Percentiles rank a stretch among this genome's conserved stretches.
phyloP scores from a whole-genome alignment of 2,113 vertebrate species.

The Cygnus buccinator region DNA sequence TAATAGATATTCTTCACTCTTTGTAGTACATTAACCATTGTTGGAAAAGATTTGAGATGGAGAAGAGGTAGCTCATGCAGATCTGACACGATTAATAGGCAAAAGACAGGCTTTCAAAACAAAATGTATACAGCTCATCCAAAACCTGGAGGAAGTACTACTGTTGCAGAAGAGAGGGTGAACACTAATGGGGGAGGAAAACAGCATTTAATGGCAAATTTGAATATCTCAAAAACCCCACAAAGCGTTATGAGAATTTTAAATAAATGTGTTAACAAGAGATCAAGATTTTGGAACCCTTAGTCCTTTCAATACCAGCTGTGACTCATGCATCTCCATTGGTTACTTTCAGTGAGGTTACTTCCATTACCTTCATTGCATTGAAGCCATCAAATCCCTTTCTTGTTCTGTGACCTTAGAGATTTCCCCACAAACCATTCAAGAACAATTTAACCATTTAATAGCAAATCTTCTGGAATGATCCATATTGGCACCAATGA shows the following conservation, averaged over 20 bases:
- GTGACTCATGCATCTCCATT: not conserved
- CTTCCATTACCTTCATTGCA: not conserved
- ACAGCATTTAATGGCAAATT: not conserved
- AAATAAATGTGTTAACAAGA: not conserved
- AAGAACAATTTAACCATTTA: not conserved
- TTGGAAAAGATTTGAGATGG: not conserved
- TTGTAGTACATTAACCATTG: not conserved
- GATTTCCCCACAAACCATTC: not conserved
- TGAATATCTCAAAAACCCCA: not conserved
- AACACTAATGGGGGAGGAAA: not conserved
- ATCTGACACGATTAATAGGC: not conserved
- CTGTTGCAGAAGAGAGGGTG: not conserved
- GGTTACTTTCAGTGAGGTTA: not conserved
- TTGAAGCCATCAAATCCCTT: not conserved
- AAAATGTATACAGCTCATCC: not conserved
- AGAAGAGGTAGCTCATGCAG: not conserved
- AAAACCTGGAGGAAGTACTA: not conserved
- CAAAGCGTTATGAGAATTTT: not conserved
- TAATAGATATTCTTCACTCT: not conserved
- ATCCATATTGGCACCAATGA: not conserved
- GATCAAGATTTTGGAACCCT: not conserved
- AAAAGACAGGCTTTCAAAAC: not conserved
- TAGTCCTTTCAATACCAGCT: not conserved
- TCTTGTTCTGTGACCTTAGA: not conserved
- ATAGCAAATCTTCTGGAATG: not conserved